Evolutionary conservation across 2,113 vertebrate genomes (phyloP).

Genomic region (Cottus gobio): DNA sequence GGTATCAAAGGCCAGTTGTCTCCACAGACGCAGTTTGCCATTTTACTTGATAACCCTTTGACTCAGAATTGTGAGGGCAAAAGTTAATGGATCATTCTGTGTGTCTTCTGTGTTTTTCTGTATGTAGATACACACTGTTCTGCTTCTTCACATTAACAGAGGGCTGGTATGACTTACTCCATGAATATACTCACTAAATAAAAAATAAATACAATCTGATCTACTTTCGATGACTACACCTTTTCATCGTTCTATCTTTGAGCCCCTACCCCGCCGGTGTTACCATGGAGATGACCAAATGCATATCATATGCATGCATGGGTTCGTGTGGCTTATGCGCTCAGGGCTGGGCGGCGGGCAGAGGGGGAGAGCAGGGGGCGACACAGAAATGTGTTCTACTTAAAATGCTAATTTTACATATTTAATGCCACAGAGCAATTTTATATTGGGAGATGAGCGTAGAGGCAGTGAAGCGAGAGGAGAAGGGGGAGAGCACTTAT

Average conservation of each 20-base stretch:
- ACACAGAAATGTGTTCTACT: constrained; percentile 82
- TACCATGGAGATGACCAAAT: constrained; percentile 90
- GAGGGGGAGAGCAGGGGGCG: constrained; percentile 52
- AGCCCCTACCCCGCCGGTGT: constrained; percentile 67
- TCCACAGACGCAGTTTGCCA: constrained; percentile 37
- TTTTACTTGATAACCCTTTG: constrained; percentile 46
- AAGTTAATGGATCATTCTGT: constrained; percentile 46
- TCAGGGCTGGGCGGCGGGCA: constrained; percentile 76
- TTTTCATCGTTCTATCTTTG: constrained; percentile 70
- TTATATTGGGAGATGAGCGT: constrained; percentile 68
- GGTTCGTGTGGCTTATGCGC: constrained; percentile 79
- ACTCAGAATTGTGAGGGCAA: constrained; percentile 58
- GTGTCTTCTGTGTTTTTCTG: no score
- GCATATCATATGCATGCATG: constrained; percentile 90
- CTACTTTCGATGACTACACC: constrained; percentile 78
- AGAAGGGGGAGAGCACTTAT: constrained; percentile 69
- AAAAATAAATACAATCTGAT: constrained; percentile 77
- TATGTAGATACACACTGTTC: no score
- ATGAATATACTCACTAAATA: constrained; percentile 78
- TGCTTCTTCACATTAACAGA: constrained; percentile 55
- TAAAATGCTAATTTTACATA: constrained; percentile 87
- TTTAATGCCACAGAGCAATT: constrained; percentile 81
- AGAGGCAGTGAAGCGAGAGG: constrained; percentile 63
- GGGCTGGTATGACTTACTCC: constrained; percentile 68
- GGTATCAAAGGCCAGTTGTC: constrained; percentile 50